These are phyloP conservation scores for Geodia barretti DNA, from an alignment of 37 sponge, comb jelly and placozoan genomes.

Conservation along the genomic window DNA sequence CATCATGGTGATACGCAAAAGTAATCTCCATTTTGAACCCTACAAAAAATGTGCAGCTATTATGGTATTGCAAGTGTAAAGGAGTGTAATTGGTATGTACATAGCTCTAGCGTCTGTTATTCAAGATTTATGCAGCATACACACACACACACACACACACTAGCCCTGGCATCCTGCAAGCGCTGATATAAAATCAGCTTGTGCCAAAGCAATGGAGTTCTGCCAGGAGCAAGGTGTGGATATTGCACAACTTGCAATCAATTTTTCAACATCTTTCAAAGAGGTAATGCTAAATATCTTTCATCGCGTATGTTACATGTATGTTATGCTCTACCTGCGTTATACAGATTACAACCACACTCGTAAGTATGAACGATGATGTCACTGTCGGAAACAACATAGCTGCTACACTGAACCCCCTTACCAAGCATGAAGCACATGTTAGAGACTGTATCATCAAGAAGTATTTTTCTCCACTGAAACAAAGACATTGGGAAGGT, in stretches of 20 bases:
- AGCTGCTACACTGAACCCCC: slow-evolving; percentile 18
- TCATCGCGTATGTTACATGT: background rate
- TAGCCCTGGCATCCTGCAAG: slow-evolving; percentile 86
- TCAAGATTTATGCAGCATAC: too few species aligned
- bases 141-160: slow-evolving; percentile 2
- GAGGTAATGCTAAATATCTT: slow-evolving; percentile 40
- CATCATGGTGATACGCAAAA: too few species aligned
- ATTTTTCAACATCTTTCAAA: slow-evolving; percentile 51
- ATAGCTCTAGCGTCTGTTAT: too few species aligned
- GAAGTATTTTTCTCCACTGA: slow-evolving; percentile 40
- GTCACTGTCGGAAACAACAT: slow-evolving; percentile 58
- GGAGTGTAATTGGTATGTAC: too few species aligned
- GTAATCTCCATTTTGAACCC: too few species aligned
- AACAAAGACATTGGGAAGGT: slow-evolving; percentile 62
- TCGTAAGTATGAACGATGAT: slow-evolving; percentile 53
- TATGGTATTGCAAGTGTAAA: too few species aligned
- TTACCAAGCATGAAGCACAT: slow-evolving; percentile 50
- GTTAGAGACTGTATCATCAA: slow-evolving; percentile 44
- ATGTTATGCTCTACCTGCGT: background rate
- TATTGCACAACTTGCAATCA: slow-evolving; percentile 68
- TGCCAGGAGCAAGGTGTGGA: slow-evolving; percentile 68
- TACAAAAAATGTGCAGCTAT: too few species aligned
- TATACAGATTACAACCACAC: slow-evolving; percentile 66
- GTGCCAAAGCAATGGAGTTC: slow-evolving; percentile 66
- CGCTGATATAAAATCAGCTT: slow-evolving; percentile 70